Evolutionary conservation across 64 coral and sea anemone genomes (phyloP).

Genomic region (Stichodactyla mertensii): DNA sequence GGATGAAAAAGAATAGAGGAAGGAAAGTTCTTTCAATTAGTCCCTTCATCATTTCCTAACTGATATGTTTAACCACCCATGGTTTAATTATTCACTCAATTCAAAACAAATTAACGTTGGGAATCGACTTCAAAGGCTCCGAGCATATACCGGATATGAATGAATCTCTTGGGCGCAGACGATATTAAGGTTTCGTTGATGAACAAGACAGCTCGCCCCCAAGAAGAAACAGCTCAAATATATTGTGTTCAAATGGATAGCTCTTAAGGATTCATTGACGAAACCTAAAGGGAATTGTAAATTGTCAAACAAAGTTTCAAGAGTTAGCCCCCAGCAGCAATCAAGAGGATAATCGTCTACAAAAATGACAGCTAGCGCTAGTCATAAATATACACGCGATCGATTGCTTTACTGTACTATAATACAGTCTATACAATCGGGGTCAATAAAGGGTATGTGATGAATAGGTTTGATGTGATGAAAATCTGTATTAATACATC

Average conservation of each 20-base stretch:
- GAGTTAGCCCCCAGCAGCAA: background rate
- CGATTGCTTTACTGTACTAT: background rate
- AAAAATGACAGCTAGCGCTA: background rate
- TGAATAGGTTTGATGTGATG: background rate
- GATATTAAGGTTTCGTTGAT: background rate
- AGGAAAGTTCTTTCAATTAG: background rate
- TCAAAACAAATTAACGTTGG: background rate
- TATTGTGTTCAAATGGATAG: background rate
- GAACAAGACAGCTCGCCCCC: background rate
- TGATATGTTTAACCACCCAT: conserved; percentile 1
- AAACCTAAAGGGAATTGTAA: background rate
- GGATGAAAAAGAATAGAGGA: background rate
- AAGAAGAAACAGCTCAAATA: background rate
- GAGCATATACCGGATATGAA: conserved; percentile 10
- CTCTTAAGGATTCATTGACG: background rate
- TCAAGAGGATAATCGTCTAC: background rate
- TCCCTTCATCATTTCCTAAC: background rate
- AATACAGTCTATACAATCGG: background rate
- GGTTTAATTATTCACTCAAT: background rate
- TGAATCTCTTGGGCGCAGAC: background rate
- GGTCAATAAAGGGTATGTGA: background rate
- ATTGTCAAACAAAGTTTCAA: background rate
- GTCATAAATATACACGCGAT: background rate
- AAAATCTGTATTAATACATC: background rate
- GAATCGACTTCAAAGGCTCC: conserved; percentile 3